Percentiles rank a stretch among this genome's conserved stretches.
These are phyloP conservation scores for Onthophagus sagittarius DNA, from an alignment of 2,888 invertebrate genomes.

Conservation along the genomic window DNA sequence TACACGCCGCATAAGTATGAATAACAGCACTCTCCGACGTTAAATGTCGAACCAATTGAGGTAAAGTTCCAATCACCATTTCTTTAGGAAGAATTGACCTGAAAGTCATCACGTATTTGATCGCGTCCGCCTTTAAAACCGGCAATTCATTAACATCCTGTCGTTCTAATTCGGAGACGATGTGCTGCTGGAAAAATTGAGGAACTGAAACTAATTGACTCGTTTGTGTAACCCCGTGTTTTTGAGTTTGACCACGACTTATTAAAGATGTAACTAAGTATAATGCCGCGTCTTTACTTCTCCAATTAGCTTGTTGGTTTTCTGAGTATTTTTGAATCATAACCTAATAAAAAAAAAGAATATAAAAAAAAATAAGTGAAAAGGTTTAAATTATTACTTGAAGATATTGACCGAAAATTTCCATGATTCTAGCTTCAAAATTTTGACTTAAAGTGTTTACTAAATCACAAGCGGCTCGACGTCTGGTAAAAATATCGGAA, in stretches of 20 bases:
- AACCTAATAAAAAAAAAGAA: slow-evolving; percentile 56
- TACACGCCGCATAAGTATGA: slow-evolving; percentile 91
- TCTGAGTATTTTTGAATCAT: slow-evolving; percentile 75
- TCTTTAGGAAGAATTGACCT: slow-evolving; percentile 83
- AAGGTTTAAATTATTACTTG: slow-evolving; percentile 53
- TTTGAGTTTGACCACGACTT: slow-evolving; percentile 82
- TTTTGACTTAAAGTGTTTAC: slow-evolving; percentile 86
- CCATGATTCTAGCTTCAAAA: slow-evolving; percentile 84
- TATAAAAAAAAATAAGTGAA: slow-evolving; percentile 14
- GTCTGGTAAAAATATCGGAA: slow-evolving; percentile 93
- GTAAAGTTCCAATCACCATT: slow-evolving; percentile 69
- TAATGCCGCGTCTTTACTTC: slow-evolving; percentile 92
- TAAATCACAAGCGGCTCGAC: slow-evolving; percentile 95
- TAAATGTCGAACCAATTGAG: slow-evolving; percentile 75
- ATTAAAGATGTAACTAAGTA: slow-evolving; percentile 95
- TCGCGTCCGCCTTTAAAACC: slow-evolving; percentile 92
- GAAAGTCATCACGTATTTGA: slow-evolving; percentile 96
- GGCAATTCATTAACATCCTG: slow-evolving; percentile 75
- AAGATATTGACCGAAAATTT: slow-evolving; percentile 83
- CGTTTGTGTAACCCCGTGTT: slow-evolving; percentile 87
- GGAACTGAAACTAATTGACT: slow-evolving; percentile 85
- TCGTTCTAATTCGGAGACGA: slow-evolving; percentile 79
- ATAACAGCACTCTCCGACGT: slow-evolving; percentile 78
- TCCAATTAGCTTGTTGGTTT: slow-evolving; percentile 79
- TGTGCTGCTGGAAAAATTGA: slow-evolving; percentile 84